These are phyloP conservation scores for Ellobius talpinus DNA, from an alignment of 2,113 vertebrate genomes.

Conservation along the genomic window DNA sequence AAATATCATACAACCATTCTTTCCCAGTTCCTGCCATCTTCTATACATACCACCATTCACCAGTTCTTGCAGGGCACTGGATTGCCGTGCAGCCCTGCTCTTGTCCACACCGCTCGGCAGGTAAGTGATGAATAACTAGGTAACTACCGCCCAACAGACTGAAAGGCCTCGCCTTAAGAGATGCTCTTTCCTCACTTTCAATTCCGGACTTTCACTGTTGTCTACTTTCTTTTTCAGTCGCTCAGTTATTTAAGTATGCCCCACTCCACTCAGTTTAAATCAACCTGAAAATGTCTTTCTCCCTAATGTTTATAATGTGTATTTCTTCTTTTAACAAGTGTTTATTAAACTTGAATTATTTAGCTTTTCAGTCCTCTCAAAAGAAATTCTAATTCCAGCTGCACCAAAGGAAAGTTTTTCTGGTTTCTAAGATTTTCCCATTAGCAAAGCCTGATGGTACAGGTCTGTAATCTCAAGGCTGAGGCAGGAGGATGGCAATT, in stretches of 20 bases:
- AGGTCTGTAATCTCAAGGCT: not conserved
- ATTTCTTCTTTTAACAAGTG: constrained; percentile 10
- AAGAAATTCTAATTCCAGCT: not conserved
- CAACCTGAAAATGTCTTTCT: not conserved
- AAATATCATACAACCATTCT: fast-evolving
- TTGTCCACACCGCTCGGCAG: not conserved
- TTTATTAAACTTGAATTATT: not conserved
- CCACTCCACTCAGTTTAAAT: constrained; percentile 19
- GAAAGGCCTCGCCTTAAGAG: not conserved
- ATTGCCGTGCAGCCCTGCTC: not conserved
- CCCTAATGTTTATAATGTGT: not conserved
- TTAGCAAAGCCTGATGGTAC: not conserved
- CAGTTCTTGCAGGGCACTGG: not conserved
- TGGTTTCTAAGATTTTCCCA: not conserved
- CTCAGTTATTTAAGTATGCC: not conserved
- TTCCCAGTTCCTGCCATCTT: not conserved
- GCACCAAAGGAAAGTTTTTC: not conserved
- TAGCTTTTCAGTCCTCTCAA: not conserved
- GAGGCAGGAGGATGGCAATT: not conserved
- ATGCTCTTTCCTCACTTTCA: not conserved
- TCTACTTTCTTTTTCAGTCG: not conserved
- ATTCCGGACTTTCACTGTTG: not conserved
- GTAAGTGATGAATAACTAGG: not conserved
- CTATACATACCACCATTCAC: not conserved
- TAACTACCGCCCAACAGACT: not conserved